Percentiles rank a stretch among this genome's conserved stretches.
Conservation (phyloP, 2,888 invertebrate genomes). For the Hoplodrina blanda region DNA sequence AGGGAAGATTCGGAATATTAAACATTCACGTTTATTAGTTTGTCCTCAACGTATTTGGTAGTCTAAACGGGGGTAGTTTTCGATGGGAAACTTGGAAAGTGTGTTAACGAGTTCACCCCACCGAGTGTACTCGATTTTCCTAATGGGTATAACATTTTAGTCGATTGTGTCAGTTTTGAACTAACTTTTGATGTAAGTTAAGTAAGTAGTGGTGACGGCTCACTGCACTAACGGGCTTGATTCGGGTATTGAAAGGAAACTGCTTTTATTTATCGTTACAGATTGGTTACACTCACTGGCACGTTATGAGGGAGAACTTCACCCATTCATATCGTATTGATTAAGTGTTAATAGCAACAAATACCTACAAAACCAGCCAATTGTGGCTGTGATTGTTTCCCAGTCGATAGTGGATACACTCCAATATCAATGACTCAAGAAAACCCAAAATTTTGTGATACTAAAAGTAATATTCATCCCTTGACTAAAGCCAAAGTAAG, state of each 20-base stretch:
- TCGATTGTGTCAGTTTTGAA: constrained; percentile 76
- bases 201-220: constrained; percentile 67
- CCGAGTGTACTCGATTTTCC: constrained; percentile 79
- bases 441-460: background rate
- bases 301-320: constrained; percentile 6
- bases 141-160: constrained; percentile 83
- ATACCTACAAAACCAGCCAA: background rate
- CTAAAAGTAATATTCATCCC: constrained; percentile 1
- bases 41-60: constrained; percentile 88
- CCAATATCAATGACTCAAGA: background rate
- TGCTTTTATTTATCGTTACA: constrained; percentile 39
- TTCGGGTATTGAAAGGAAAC: constrained; percentile 49
- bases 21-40: constrained; percentile 91
- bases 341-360: background rate
- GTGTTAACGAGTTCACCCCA: constrained; percentile 86
- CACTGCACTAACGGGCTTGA: constrained; percentile 65
- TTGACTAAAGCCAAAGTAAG: constrained; percentile 8
- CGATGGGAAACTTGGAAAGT: constrained; percentile 86
- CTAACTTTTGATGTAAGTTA: constrained; percentile 69
- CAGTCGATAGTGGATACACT: background rate
- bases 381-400: background rate
- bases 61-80: constrained; percentile 87
- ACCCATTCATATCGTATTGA: constrained; percentile 3
- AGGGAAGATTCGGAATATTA: constrained; percentile 88
- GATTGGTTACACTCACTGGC: constrained; percentile 29